Evolutionary conservation across 2,113 vertebrate species (phyloP).

Genomic region (Planiliza haematocheilus): DNA sequence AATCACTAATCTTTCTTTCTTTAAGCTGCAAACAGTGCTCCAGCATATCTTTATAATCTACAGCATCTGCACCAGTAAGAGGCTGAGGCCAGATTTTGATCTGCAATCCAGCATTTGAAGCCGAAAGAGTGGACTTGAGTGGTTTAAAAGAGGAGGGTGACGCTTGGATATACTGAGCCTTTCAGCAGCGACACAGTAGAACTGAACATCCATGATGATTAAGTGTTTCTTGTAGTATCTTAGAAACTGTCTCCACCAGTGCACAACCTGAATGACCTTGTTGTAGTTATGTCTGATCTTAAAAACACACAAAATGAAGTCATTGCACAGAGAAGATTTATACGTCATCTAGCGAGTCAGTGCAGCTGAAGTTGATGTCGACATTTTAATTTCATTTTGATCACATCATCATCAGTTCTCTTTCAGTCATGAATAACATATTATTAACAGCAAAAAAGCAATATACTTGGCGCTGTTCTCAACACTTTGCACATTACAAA

Average conservation of each 20-base stretch:
- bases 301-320: too few relatives aligned
- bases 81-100: constrained; percentile 9
- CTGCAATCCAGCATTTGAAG: constrained; percentile 8
- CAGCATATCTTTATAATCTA: constrained; percentile 21
- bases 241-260: neutral
- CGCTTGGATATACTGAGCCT: constrained; percentile 14
- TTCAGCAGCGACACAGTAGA: constrained; percentile 3
- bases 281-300: neutral
- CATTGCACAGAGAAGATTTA: too few relatives aligned
- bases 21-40: constrained; percentile 28
- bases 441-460: neutral
- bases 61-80: constrained; percentile 15
- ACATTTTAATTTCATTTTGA: too few relatives aligned
- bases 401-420: too few relatives aligned
- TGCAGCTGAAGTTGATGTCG: too few relatives aligned
- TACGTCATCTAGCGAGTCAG: too few relatives aligned
- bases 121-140: constrained; percentile 7
- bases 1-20: constrained; percentile 46
- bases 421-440: too few relatives aligned
- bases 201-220: neutral
- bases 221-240: constrained; percentile 16
- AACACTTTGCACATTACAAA: neutral
- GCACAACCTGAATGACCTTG: neutral
- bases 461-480: neutral
- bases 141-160: constrained; percentile 11